These are phyloP conservation scores for Macrotis lagotis DNA, from an alignment of 2,113 vertebrate genomes.

Conservation along the genomic window DNA sequence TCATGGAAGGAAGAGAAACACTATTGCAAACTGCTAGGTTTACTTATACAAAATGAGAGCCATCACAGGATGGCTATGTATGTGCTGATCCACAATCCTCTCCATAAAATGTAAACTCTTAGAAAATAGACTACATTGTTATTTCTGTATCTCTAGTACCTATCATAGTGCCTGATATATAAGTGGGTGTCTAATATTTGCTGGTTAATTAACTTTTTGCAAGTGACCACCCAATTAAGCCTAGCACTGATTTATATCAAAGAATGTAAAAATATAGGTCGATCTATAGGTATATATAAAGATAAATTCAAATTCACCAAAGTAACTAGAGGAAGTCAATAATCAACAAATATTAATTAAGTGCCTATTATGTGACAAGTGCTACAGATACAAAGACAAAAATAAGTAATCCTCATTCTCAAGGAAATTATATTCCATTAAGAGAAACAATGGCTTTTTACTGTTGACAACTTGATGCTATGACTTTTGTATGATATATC, in stretches of 20 bases:
- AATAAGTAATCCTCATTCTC: no score
- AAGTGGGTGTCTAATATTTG: background rate
- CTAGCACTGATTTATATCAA: background rate
- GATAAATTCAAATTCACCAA: background rate
- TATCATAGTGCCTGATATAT: background rate
- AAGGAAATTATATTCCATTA: no score
- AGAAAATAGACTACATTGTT: no score
- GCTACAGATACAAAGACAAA: no score
- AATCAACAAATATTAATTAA: no score
- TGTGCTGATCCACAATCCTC: no score
- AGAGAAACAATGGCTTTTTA: background rate
- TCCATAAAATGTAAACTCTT: no score
- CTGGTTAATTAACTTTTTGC: background rate
- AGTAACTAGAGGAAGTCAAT: background rate
- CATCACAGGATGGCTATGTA: no score
- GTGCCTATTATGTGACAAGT: no score
- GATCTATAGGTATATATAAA: background rate
- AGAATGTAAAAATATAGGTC: background rate
- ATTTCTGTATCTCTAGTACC: background rate
- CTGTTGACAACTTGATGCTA: background rate
- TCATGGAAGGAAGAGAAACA: background rate
- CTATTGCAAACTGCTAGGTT: background rate
- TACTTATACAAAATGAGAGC: background rate
- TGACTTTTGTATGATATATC: constrained; percentile 24
- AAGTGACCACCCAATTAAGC: background rate